A percentile compares a stretch with the other conserved stretches of the same genome.
Conservation (phyloP, 1,140 invertebrate species). For the Heliconius melpomene region DNA sequence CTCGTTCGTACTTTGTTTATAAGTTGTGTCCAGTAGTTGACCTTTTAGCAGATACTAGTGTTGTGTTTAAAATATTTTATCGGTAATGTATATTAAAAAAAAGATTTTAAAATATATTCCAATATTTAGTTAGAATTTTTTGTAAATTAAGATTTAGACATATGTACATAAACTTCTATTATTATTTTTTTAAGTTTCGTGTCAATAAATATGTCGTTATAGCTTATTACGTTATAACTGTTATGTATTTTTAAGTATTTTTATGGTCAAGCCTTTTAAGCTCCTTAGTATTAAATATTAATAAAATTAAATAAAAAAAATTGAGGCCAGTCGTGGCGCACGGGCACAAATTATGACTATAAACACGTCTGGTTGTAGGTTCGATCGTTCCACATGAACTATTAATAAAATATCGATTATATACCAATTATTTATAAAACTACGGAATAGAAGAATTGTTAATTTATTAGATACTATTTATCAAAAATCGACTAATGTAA, state of each 20-base stretch:
- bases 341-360: too few relatives aligned
- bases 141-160: neutral
- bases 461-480: too few relatives aligned
- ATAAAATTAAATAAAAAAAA: too few relatives aligned
- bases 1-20: constrained; percentile 21
- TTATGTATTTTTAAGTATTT: too few relatives aligned
- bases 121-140: neutral
- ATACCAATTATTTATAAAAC: neutral
- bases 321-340: too few relatives aligned
- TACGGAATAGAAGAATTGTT: neutral
- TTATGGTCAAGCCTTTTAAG: too few relatives aligned
- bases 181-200: neutral
- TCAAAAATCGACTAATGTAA: neutral
- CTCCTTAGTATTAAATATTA: too few relatives aligned
- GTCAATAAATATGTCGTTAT: too few relatives aligned
- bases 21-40: constrained; percentile 18
- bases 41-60: constrained; percentile 20
- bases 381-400: too few relatives aligned
- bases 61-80: constrained; percentile 20
- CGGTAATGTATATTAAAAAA: neutral
- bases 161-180: neutral
- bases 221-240: too few relatives aligned
- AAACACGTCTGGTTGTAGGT: too few relatives aligned
- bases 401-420: too few relatives aligned
- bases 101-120: neutral